Evolutionary conservation across 2,113 vertebrate genomes (phyloP), one percentile per base, ranked within the genome.

Genomic region (Tylochromis polylepis): DNA sequence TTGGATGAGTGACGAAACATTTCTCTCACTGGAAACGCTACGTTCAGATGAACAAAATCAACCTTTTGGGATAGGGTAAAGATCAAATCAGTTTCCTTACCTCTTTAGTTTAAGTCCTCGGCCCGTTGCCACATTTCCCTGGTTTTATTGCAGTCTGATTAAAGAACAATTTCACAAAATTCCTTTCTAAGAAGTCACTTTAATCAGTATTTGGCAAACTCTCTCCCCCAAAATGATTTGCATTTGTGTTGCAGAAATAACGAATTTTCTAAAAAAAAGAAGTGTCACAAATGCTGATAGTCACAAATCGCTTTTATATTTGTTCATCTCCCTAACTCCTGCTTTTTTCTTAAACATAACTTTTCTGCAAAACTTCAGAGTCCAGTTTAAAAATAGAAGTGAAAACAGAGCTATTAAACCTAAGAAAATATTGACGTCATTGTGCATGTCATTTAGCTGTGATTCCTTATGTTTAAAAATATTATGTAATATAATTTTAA

Each of bases 231-330:
- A 62, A 38, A 65, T 38, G 34, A 65, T 65, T 65, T 65, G n/a
- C 5, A n/a, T 65, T 65, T 65, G 6, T 65, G 60, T 34, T 34
- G 7, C 31, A 34, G 6, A 34, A 34, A 34, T 34, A 34, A 34
- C 31, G 6, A 34, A 34, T 34, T 34, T 34, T 34, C 31, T 34
- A 31, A 31, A 31, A 34, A 34, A 34, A 34, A 31, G 1, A 31
- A 31, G 60, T 65, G 20, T 65, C 60, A 14, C 38, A 38, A 65
- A 65, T 65, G 38, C 34, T 65, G 34, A 65, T 65, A 3, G 34
- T 38, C 34, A 65, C 34, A 38, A 22, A 38, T 65, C 0, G 22
- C 0, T 65, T 65, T 38, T 38, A 2, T 34, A 4, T 38, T 38
- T 5, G 36, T 29, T 29, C 5, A 29, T 29, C 4, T 29, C 29